These are phyloP conservation scores for Lasiurus borealis DNA, from an alignment of 2,113 vertebrate species.

Conservation along the genomic window DNA sequence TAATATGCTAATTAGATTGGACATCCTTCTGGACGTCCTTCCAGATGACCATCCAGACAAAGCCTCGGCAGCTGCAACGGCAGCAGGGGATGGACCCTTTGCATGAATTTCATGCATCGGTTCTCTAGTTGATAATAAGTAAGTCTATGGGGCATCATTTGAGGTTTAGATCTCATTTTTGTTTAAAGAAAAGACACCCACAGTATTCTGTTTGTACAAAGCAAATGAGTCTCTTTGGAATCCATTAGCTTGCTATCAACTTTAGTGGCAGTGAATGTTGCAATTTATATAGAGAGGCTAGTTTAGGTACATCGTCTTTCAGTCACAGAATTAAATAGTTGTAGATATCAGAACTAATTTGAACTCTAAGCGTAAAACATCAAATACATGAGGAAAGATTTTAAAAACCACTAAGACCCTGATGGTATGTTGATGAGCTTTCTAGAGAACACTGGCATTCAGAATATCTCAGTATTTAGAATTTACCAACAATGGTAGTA, in stretches of 20 bases:
- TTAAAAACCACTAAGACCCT: background rate
- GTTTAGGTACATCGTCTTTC: background rate
- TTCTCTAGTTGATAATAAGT: background rate
- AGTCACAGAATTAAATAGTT: background rate
- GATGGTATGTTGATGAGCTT: background rate
- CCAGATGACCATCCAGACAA: too few relatives aligned
- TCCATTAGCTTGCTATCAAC: background rate
- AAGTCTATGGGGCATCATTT: background rate
- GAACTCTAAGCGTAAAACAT: background rate
- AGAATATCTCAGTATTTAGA: slow-evolving; percentile 28
- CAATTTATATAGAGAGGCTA: background rate
- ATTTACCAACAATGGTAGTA: background rate
- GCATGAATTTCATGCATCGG: too few relatives aligned
- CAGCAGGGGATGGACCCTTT: too few relatives aligned
- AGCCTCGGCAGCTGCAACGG: too few relatives aligned
- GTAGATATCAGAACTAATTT: slow-evolving; percentile 9
- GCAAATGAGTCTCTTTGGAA: background rate
- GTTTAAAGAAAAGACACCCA: background rate
- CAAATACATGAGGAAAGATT: background rate
- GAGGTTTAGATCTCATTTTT: slow-evolving; percentile 22
- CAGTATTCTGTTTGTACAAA: background rate
- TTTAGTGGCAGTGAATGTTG: too few relatives aligned
- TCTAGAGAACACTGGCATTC: background rate
- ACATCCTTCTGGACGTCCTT: too few relatives aligned
- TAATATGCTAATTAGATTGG: background rate